Evolutionary conservation across 1,140 invertebrate genomes (phyloP).

Genomic region (Pygmarrhopalites habei): DNA sequence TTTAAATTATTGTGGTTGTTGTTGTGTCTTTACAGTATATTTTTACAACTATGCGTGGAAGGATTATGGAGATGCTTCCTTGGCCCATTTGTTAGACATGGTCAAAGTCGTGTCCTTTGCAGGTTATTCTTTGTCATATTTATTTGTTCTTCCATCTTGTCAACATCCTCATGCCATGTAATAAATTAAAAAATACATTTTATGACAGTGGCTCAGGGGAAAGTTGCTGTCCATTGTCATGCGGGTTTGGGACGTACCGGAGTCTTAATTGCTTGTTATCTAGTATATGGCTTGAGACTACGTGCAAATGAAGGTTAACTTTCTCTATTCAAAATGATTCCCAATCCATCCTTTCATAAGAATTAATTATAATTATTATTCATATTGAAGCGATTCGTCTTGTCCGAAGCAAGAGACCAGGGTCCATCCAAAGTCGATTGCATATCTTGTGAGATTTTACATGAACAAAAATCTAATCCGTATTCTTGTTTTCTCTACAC

Average conservation of each 20-base stretch:
- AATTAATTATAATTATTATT: too few relatives aligned
- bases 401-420: constrained; percentile 67
- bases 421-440: constrained; percentile 70
- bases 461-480: too few relatives aligned
- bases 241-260: constrained; percentile 77
- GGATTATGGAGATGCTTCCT: constrained; percentile 72
- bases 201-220: constrained; percentile 66
- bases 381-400: constrained; percentile 72
- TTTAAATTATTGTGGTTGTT: too few relatives aligned
- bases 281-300: constrained; percentile 69
- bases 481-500: too few relatives aligned
- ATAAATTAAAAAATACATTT: too few relatives aligned
- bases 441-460: constrained; percentile 70
- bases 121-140: too few relatives aligned
- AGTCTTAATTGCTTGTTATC: constrained; percentile 75
- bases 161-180: too few relatives aligned
- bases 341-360: too few relatives aligned
- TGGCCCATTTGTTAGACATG: constrained; percentile 70
- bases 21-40: constrained; percentile 54
- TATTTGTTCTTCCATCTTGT: too few relatives aligned
- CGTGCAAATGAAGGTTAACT: constrained; percentile 68
- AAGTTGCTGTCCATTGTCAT: constrained; percentile 83
- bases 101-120: constrained; percentile 82
- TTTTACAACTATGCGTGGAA: constrained; percentile 81
- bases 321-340: too few relatives aligned